Evolutionary conservation across 2,888 invertebrate species (phyloP).

Genomic region (Pristionchus exspectatus): DNA sequence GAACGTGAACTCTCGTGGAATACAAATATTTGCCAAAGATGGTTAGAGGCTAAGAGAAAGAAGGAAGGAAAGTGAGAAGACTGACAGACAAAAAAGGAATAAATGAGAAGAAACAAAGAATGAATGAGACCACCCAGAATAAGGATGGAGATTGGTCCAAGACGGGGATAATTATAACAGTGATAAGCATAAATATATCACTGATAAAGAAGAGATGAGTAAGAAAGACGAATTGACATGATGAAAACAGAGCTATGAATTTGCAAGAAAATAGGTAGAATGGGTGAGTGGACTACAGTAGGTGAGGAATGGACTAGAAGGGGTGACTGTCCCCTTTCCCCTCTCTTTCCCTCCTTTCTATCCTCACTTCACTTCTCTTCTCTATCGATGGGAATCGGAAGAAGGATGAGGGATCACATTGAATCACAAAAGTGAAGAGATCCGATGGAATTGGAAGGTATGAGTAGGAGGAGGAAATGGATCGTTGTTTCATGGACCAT

Average conservation of each 20-base stretch:
- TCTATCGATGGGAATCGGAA: conserved; percentile 25
- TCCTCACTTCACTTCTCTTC: conserved; percentile 1
- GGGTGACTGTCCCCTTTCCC: conserved; percentile 12
- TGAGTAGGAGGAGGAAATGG: not conserved
- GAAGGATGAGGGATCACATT: not conserved
- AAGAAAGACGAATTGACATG: not conserved
- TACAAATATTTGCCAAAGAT: conserved; percentile 56
- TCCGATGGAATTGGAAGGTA: not conserved
- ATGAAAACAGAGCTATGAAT: not conserved
- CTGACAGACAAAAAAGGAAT: conserved; percentile 18
- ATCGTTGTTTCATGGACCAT: not conserved
- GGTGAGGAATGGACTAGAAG: conserved; percentile 5
- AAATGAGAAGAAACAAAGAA: conserved; percentile 18
- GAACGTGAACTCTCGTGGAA: conserved; percentile 53
- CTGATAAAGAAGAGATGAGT: not conserved
- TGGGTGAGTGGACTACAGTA: conserved; percentile 34
- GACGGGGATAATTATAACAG: not conserved
- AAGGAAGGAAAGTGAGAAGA: conserved; percentile 39
- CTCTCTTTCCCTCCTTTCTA: not conserved
- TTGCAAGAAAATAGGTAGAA: not conserved
- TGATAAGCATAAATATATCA: not conserved
- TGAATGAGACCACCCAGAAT: not conserved
- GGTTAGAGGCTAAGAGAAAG: conserved; percentile 44
- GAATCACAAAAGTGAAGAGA: not conserved
- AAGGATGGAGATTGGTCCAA: not conserved